A percentile compares a stretch with the other conserved stretches of the same genome.
Conservation (phyloP, 2,113 vertebrate genomes). For the Dicrurus megarhynchus region DNA sequence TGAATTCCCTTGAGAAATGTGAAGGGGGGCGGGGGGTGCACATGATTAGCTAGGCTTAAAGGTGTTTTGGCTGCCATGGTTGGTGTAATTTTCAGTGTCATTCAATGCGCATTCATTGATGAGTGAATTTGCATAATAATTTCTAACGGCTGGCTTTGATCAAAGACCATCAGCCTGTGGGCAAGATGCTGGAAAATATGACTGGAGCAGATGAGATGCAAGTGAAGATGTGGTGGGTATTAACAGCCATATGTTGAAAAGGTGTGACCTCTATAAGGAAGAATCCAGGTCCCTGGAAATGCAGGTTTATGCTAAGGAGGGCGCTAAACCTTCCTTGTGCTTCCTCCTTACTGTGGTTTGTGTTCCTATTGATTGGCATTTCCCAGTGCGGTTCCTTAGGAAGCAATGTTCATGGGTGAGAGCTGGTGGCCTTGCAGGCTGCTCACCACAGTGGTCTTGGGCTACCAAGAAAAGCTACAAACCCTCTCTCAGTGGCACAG, state of each 20-base stretch:
- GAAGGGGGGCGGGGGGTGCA: background rate
- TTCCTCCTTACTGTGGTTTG: background rate
- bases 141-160: background rate
- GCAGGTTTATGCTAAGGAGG: background rate
- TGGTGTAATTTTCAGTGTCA: background rate
- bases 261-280: background rate
- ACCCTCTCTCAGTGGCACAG: fast-evolving
- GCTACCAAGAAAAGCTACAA: background rate
- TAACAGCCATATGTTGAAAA: background rate
- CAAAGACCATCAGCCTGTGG: background rate
- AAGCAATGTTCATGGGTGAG: fast-evolving
- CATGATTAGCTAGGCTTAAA: background rate
- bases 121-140: background rate
- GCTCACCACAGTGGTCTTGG: background rate
- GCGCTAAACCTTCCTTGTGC: background rate
- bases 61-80: background rate
- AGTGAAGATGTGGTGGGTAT: background rate
- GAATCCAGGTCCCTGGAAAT: background rate
- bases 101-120: background rate
- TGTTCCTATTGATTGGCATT: background rate
- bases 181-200: background rate
- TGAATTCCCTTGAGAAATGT: background rate
- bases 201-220: background rate
- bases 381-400: background rate
- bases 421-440: background rate